Evolutionary conservation across 2,113 vertebrate species (phyloP), one percentile per base, ranked within the genome.

Genomic region (Forbesichthys agassizii): DNA sequence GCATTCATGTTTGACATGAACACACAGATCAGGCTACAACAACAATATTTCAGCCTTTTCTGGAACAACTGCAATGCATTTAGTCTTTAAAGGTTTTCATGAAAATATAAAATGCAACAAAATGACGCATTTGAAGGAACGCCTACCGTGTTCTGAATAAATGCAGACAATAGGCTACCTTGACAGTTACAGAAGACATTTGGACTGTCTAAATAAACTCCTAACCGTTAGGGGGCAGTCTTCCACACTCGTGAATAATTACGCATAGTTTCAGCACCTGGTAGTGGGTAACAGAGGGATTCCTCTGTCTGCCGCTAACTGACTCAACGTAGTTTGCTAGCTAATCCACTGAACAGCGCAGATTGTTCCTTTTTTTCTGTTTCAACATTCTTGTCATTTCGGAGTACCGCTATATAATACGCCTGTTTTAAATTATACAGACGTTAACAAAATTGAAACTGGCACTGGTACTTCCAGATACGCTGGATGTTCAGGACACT

Each of bases 271-370:
- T 49, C 33, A 48, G 13, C 60, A 61, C 57, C 69, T 65, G 79
- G 27, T 27, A 27, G 2, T 27, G 27, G 54, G 59, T 68, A 84
- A 77, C 80, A 60, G 67, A 87, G 77, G 73, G 66, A 66, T 64
- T 49, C 61, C 74, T 77, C 71, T 49, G 66, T 61, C 56, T 49
- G 66, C 67, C 82, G 87, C 89, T 89, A 84, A 85, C 33, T 33
- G 36, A 53, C 54, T 67, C 16, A 14, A 64, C 33, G 64, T 18
- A 73, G 11, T 1, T 12, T n/a, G 66, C 72, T 84, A 86, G 83
- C 81, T 87, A 91, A 88, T 85, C 79, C 74, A 11, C 69, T 57
- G 70, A 47, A 66, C 70, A 82, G 63, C 82, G 72, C 80, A 85
- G 69, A 69, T 64, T 67, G 60, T 47, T 3, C 73, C 80, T 13